A percentile compares a stretch with the other conserved stretches of the same genome.
These are phyloP conservation scores for Phaonia tiefii DNA, from an alignment of 2,888 invertebrate genomes.

Conservation along the genomic window DNA sequence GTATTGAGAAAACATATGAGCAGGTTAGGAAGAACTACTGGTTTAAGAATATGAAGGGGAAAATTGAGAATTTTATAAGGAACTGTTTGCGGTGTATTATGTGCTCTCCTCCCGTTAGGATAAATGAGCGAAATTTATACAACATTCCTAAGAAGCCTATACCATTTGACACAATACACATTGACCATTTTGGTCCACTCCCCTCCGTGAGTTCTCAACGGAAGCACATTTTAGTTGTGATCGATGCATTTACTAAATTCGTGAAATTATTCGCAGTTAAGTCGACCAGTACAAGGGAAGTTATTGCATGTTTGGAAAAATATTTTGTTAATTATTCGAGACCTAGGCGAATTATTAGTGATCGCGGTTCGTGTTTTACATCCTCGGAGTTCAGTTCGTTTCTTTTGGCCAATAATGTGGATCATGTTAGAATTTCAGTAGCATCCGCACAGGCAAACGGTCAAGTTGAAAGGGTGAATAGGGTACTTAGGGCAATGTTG, in stretches of 20 bases:
- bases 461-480: conserved; percentile 52
- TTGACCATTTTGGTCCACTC: conserved; percentile 47
- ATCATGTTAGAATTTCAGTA: not conserved
- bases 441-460: conserved; percentile 41
- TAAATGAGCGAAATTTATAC: not conserved
- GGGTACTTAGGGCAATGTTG: conserved; percentile 44
- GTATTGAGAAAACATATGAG: not conserved
- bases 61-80: not conserved
- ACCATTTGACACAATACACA: conserved; percentile 55
- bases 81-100: conserved; percentile 34
- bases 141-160: conserved; percentile 45
- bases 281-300: not conserved
- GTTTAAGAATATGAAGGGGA: conserved; percentile 12
- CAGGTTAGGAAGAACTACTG: conserved; percentile 1
- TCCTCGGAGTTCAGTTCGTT: too few relatives aligned
- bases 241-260: conserved; percentile 49
- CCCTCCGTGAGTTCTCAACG: conserved; percentile 42
- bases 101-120: not conserved
- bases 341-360: not conserved
- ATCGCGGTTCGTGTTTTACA: conserved; percentile 10
- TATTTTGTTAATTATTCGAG: too few relatives aligned
- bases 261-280: not conserved
- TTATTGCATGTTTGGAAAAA: not conserved
- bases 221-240: conserved; percentile 51
- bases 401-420: conserved; percentile 9